A percentile compares a stretch with the other conserved stretches of the same genome.
Evolutionary conservation across 2,888 invertebrate species (phyloP).

Genomic region (Orthonevra nobilis): DNA sequence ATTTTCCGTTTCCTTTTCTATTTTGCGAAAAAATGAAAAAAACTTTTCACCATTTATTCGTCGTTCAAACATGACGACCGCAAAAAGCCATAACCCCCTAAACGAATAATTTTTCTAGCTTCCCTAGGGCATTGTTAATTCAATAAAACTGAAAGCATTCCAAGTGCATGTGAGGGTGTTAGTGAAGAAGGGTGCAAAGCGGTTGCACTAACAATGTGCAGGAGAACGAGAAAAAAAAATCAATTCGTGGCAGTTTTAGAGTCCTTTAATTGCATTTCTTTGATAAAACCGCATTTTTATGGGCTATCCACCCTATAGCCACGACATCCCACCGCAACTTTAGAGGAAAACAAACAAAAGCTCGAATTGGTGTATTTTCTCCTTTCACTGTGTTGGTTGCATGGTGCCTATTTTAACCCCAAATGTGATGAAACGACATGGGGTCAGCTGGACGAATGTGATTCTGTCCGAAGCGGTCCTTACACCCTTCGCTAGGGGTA

Average conservation of each 20-base stretch:
- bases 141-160: conserved; percentile 54
- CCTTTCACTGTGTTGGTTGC: conserved; percentile 1
- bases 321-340: conserved; percentile 18
- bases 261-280: conserved; percentile 69
- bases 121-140: conserved; percentile 62
- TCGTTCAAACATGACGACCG: conserved; percentile 40
- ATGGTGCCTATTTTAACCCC: conserved; percentile 16
- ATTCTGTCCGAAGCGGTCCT: too few species aligned
- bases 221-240: conserved; percentile 29
- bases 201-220: background rate
- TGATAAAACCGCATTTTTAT: conserved; percentile 68
- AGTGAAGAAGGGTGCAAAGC: too few species aligned
- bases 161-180: background rate
- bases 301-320: conserved; percentile 48
- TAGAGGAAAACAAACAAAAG: conserved; percentile 47
- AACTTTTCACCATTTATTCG: conserved; percentile 50
- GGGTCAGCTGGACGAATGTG: background rate
- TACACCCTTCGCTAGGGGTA: too few species aligned
- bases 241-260: conserved; percentile 66
- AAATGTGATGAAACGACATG: conserved; percentile 10
- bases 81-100: conserved; percentile 30
- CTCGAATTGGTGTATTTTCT: conserved; percentile 19
- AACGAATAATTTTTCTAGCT: conserved; percentile 50
- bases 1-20: conserved; percentile 20
- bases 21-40: conserved; percentile 6